phyloP scores from a whole-genome alignment of 1,140 invertebrate genomes.

The Nephila pilipes region DNA sequence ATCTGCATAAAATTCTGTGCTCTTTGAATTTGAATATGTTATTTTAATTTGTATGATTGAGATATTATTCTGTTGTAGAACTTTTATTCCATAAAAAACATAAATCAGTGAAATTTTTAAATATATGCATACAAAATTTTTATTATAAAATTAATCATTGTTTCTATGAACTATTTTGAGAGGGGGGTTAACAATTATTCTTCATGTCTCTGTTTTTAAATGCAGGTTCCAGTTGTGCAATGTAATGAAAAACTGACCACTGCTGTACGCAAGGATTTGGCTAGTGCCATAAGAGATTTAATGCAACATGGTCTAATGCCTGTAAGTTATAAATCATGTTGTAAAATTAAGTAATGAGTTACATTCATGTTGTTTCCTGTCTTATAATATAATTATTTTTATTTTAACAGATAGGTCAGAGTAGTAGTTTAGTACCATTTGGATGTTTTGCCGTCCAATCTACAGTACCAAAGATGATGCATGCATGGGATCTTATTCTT shows the following conservation, averaged over 20 bases:
- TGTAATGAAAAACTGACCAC: constrained; percentile 89
- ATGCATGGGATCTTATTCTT: constrained; percentile 94
- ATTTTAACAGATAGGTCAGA: constrained; percentile 84
- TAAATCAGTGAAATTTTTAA: too few species aligned
- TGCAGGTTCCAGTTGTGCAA: constrained; percentile 82
- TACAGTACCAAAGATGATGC: constrained; percentile 83
- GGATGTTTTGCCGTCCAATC: constrained; percentile 90
- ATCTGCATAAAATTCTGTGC: too few species aligned
- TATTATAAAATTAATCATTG: too few species aligned
- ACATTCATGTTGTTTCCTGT: neutral
- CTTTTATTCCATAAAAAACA: too few species aligned
- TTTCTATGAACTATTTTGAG: too few species aligned
- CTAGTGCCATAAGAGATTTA: constrained; percentile 92
- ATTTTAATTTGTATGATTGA: too few species aligned
- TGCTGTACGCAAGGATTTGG: constrained; percentile 94
- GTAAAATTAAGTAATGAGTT: neutral
- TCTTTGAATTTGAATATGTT: too few species aligned
- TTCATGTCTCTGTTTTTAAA: neutral
- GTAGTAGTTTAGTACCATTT: constrained; percentile 92
- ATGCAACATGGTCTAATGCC: constrained; percentile 95
- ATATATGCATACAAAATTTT: too few species aligned
- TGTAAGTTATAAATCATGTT: constrained; percentile 79
- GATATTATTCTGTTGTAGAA: too few species aligned
- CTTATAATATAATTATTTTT: neutral
- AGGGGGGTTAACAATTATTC: too few species aligned